Evolutionary conservation across 2,113 vertebrate species (phyloP).

Genomic region (Nymphicus hollandicus): DNA sequence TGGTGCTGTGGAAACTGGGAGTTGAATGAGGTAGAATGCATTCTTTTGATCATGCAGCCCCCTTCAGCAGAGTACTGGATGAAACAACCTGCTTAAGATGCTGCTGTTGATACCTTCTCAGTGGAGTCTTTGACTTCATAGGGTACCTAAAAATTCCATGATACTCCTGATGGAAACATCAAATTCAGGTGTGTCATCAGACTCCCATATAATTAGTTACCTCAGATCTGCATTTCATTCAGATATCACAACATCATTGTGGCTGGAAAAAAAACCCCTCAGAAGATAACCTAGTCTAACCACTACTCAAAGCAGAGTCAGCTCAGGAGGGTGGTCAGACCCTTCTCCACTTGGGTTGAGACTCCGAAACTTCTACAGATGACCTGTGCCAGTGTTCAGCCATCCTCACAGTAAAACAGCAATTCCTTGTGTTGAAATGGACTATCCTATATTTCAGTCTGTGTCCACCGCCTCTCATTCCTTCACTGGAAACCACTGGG

Average conservation of each 20-base stretch:
- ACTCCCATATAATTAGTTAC: neutral
- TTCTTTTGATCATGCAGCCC: neutral
- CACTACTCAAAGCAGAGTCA: neutral
- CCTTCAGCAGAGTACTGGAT: neutral
- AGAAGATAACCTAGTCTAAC: neutral
- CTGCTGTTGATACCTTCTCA: neutral
- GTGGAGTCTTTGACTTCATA: neutral
- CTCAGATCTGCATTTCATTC: neutral
- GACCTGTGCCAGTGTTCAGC: neutral
- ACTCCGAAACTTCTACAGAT: neutral
- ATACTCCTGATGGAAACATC: neutral
- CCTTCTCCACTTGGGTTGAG: neutral
- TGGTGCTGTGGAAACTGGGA: neutral
- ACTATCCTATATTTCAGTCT: neutral
- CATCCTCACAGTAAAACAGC: neutral
- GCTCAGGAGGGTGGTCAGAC: neutral
- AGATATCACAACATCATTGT: neutral
- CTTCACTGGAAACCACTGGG: neutral
- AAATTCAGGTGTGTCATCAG: neutral
- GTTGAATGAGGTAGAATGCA: neutral
- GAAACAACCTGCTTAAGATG: neutral
- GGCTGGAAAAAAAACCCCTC: neutral
- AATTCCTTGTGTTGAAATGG: neutral
- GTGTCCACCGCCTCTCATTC: neutral
- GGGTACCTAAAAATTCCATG: neutral